Evolutionary conservation across 1,140 invertebrate genomes (phyloP), one percentile per base, ranked within the genome.

Genomic region (Lasioglossum baleicum): DNA sequence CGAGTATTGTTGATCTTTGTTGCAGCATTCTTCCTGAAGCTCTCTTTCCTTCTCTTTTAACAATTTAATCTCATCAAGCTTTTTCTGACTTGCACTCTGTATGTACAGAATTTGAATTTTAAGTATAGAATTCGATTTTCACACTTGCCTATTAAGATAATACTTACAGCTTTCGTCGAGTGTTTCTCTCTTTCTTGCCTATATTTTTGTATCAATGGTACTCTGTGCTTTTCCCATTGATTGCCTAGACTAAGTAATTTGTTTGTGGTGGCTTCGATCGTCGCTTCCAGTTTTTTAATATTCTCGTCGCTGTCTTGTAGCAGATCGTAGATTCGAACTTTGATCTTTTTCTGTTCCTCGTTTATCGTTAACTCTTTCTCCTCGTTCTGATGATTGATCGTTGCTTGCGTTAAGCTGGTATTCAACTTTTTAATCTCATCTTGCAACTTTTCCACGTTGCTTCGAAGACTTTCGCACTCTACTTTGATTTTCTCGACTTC

Each of bases 141-240:
- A 53, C 42, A 31, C 31, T 56, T n/a, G 22, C 22, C 15, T 48
- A 44, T 65, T 40, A 76, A 70, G n/a, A 26, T 63, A 61, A 56
- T 88, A 93, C 92, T 93, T 91, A 95, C 95, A 90, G 94, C 92
- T 91, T 94, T 94, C 63, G 93, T 93, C n/a, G 94, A 94, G 88
- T 93, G 94, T 40, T 94, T 93, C 84, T 94, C 93, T 88, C 94
- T 94, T 65, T 95, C 93, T 73, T 93, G 89, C 53, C 94, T 87
- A 89, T 95, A 96, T 82, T 95, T 93, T 79, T 95, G 91, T 73
- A 96, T 93, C 17, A 97, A 91, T 20, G 95, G 95, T 58, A 92
- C 92, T 83, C 95, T 93, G 80, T 96, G 95, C 81, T 95, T 94
- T 79, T 96, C 95, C 96, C 96, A 97, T 83, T 96, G 95, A 68